Evolutionary conservation across 2,888 invertebrate species (phyloP).

Genomic region (Galerucella nymphaeae): DNA sequence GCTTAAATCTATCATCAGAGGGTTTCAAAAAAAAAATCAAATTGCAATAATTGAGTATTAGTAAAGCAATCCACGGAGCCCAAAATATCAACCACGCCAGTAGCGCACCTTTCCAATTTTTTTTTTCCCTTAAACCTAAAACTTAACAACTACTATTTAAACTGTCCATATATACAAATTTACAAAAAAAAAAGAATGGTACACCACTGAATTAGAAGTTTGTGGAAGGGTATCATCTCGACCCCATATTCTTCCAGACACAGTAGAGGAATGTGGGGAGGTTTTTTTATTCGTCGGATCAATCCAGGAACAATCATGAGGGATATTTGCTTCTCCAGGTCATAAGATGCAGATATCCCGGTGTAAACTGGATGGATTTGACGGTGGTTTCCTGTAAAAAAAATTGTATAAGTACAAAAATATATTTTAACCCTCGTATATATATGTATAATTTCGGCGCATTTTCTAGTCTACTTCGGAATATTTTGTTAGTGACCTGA

Average conservation of each 20-base stretch:
- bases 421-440: background rate
- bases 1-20: conserved; percentile 58
- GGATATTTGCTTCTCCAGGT: conserved; percentile 59
- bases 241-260: conserved; percentile 53
- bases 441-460: no score
- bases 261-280: conserved; percentile 49
- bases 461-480: background rate
- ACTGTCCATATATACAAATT: conserved; percentile 61
- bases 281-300: conserved; percentile 45
- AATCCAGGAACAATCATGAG: conserved; percentile 54
- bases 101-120: conserved; percentile 33
- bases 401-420: no score
- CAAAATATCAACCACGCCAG: conserved; percentile 38
- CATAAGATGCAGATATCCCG: conserved; percentile 56
- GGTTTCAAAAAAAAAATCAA: conserved; percentile 46
- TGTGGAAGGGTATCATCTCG: conserved; percentile 41
- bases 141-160: conserved; percentile 49
- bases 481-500: conserved; percentile 1
- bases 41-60: conserved; percentile 37
- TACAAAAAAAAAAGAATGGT: conserved; percentile 37
- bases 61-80: conserved; percentile 42
- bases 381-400: conserved; percentile 37
- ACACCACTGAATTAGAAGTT: conserved; percentile 40
- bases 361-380: conserved; percentile 40
- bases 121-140: conserved; percentile 10